These are phyloP conservation scores for Oryzias curvinotus DNA, from an alignment of 2,113 vertebrate genomes.

Conservation along the genomic window DNA sequence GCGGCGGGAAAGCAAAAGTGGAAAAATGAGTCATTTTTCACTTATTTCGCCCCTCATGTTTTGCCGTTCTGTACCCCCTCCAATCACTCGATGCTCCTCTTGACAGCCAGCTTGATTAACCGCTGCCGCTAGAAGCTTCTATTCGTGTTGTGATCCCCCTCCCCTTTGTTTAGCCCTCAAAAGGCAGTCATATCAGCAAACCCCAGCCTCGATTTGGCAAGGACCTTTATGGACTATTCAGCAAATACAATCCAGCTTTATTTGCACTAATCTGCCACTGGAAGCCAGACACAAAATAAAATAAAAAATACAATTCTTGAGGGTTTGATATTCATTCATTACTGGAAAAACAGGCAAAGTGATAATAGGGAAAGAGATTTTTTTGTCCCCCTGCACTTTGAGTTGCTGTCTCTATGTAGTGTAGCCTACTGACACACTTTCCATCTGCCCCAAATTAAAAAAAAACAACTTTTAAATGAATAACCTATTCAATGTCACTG, in stretches of 20 bases:
- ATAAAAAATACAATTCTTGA: not conserved
- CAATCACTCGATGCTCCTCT: slow-evolving; percentile 29
- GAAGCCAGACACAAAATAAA: not conserved
- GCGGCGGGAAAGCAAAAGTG: slow-evolving; percentile 24
- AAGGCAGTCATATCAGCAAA: slow-evolving; percentile 42
- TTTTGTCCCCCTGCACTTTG: slow-evolving; percentile 2
- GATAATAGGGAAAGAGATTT: slow-evolving; percentile 1
- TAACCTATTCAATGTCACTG: slow-evolving; percentile 15
- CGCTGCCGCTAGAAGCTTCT: slow-evolving; percentile 39
- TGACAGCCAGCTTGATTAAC: slow-evolving; percentile 48
- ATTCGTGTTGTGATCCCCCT: slow-evolving; percentile 26
- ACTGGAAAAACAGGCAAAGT: slow-evolving; percentile 4
- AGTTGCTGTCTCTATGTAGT: slow-evolving; percentile 44
- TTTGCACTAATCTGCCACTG: slow-evolving; percentile 17
- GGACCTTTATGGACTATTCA: slow-evolving; percentile 18
- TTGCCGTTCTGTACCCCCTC: not conserved
- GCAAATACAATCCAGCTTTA: slow-evolving; percentile 41
- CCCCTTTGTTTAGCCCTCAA: too few relatives aligned
- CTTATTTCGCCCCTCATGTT: not conserved
- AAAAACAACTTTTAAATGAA: slow-evolving; percentile 27
- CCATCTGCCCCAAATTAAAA: slow-evolving; percentile 36
- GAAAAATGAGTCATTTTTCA: slow-evolving; percentile 54
- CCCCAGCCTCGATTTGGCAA: slow-evolving; percentile 32
- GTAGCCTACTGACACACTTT: slow-evolving; percentile 75
- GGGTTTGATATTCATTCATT: slow-evolving; percentile 16